These are phyloP conservation scores for Globodera rostochiensis DNA, from an alignment of 1,140 invertebrate species.

Conservation along the genomic window DNA sequence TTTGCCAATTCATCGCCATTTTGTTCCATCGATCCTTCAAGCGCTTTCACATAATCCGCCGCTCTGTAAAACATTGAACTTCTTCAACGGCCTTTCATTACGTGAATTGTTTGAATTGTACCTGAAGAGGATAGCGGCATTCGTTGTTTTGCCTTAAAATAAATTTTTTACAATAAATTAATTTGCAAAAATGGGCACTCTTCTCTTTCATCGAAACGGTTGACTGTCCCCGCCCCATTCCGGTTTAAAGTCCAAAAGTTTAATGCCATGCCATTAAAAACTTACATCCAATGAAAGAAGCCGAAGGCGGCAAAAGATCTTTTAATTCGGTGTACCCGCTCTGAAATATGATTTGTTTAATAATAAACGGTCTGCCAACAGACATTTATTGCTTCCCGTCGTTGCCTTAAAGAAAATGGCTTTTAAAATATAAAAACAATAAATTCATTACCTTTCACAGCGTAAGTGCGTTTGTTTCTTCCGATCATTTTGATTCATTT, in stretches of 20 bases:
- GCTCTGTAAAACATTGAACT: slow-evolving; percentile 35
- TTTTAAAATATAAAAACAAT: neutral
- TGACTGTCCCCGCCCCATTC: too few species aligned
- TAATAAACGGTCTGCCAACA: slow-evolving; percentile 4
- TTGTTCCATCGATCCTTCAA: slow-evolving; percentile 54
- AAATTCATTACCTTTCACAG: slow-evolving; percentile 49
- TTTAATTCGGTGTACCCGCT: slow-evolving; percentile 64
- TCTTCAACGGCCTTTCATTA: neutral
- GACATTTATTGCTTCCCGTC: slow-evolving; percentile 63
- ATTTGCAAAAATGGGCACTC: neutral
- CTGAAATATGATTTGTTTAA: slow-evolving; percentile 37
- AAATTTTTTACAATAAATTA: neutral
- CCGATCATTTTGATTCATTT: slow-evolving; percentile 54
- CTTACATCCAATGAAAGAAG: slow-evolving; percentile 55
- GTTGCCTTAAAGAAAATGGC: slow-evolving; percentile 33
- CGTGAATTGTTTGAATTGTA: slow-evolving; percentile 26
- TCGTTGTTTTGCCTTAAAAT: slow-evolving; percentile 56
- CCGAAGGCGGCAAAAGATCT: slow-evolving; percentile 58
- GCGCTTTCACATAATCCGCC: slow-evolving; percentile 61
- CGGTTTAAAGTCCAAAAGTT: too few species aligned
- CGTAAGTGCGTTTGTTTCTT: slow-evolving; percentile 62
- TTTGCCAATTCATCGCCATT: slow-evolving; percentile 54
- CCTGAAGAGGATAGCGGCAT: slow-evolving; percentile 61
- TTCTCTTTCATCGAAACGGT: too few species aligned
- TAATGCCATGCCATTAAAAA: neutral